Evolutionary conservation across 2,888 invertebrate genomes (phyloP).

Genomic region (Temnothorax unifasciatus): DNA sequence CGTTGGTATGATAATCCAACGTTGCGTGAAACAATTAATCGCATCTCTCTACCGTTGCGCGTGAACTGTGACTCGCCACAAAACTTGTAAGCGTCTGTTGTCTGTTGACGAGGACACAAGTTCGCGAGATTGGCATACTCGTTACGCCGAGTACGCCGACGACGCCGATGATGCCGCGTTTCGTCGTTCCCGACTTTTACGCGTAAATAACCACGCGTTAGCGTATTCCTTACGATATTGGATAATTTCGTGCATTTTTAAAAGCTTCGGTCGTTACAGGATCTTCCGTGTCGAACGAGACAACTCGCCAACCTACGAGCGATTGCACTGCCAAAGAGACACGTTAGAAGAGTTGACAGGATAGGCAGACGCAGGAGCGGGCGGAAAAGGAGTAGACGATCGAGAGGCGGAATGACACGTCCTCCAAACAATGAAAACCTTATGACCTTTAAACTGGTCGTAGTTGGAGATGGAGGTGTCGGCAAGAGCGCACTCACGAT

Average conservation of each 20-base stretch:
- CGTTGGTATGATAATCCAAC: background rate
- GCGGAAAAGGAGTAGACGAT: conserved; percentile 77
- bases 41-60: too few species aligned
- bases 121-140: conserved; percentile 60
- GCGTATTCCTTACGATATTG: background rate
- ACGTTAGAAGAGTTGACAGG: conserved; percentile 79
- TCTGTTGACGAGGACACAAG: background rate
- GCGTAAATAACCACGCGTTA: conserved; percentile 30
- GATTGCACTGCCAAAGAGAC: conserved; percentile 67
- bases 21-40: background rate
- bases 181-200: conserved; percentile 1
- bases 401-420: conserved; percentile 88
- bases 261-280: conserved; percentile 59
- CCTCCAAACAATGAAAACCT: conserved; percentile 91
- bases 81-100: background rate
- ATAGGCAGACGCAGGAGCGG: conserved; percentile 83
- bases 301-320: conserved; percentile 53
- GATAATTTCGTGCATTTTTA: background rate
- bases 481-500: conserved; percentile 99
- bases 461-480: conserved; percentile 97
- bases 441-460: conserved; percentile 94
- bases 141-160: conserved; percentile 31
- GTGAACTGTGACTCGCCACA: conserved; percentile 22
- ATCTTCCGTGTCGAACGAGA: conserved; percentile 40
- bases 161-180: conserved; percentile 3